These are phyloP conservation scores for Abrostola tripartita DNA, from an alignment of 2,888 invertebrate species.

Conservation along the genomic window DNA sequence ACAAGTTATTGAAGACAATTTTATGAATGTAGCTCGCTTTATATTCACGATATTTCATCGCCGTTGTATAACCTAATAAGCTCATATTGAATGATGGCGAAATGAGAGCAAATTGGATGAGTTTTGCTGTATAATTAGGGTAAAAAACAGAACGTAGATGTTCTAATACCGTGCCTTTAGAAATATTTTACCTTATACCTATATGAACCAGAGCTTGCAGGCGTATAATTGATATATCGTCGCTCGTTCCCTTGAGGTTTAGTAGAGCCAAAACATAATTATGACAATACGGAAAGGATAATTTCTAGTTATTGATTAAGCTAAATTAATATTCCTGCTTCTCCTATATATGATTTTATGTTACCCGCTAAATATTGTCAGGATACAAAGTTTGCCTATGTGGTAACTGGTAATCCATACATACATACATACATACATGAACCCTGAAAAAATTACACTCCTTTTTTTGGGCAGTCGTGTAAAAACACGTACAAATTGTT, in stretches of 20 bases:
- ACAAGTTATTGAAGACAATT: slow-evolving; percentile 40
- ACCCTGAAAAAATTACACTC: too few relatives aligned
- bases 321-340: too few relatives aligned
- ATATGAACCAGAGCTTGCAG: background rate
- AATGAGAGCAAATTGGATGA: slow-evolving; percentile 24
- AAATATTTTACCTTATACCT: background rate
- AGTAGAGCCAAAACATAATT: too few relatives aligned
- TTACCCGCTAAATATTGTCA: too few relatives aligned
- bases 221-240: background rate
- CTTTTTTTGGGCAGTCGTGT: too few relatives aligned
- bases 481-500: too few relatives aligned
- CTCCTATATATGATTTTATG: too few relatives aligned
- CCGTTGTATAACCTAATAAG: slow-evolving; percentile 30
- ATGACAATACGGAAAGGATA: too few relatives aligned
- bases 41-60: slow-evolving; percentile 33
- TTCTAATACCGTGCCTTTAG: background rate
- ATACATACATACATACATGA: too few relatives aligned
- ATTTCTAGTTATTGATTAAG: too few relatives aligned
- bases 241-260: background rate
- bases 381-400: too few relatives aligned
- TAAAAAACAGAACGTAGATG: slow-evolving; percentile 5
- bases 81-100: slow-evolving; percentile 27
- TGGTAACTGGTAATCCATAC: too few relatives aligned
- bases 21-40: slow-evolving; percentile 33
- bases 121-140: slow-evolving; percentile 17